These are phyloP conservation scores for Siphlonurus alternatus DNA, from an alignment of 2,888 invertebrate species.

Conservation along the genomic window DNA sequence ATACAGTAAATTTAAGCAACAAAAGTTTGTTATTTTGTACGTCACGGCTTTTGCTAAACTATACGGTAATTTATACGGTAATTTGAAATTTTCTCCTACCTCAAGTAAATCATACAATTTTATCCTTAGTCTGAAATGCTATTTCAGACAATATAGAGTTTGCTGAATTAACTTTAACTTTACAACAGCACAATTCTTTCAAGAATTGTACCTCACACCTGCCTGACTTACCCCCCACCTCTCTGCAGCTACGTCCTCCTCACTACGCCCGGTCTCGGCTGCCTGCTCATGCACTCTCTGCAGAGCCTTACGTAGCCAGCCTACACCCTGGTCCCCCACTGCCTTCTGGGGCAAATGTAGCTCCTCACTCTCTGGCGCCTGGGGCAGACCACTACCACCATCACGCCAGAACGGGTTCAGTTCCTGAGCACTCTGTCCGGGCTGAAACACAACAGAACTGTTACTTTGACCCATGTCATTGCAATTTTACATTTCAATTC, in stretches of 20 bases:
- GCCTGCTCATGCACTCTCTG: slow-evolving; percentile 36
- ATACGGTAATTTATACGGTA: too few relatives aligned
- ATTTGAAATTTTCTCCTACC: too few relatives aligned
- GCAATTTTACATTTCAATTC: neutral
- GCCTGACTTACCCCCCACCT: slow-evolving; percentile 35
- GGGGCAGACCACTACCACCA: slow-evolving; percentile 71
- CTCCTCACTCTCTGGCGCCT: slow-evolving; percentile 14
- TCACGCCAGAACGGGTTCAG: slow-evolving; percentile 87
- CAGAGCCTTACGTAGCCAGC: slow-evolving; percentile 36
- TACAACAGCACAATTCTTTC: too few relatives aligned
- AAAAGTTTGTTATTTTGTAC: neutral
- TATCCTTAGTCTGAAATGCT: too few relatives aligned
- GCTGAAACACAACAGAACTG: slow-evolving; percentile 34
- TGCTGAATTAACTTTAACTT: too few relatives aligned
- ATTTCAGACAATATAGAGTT: too few relatives aligned
- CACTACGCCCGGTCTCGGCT: slow-evolving; percentile 28
- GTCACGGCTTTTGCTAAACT: too few relatives aligned
- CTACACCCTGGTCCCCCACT: slow-evolving; percentile 33
- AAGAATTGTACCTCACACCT: neutral
- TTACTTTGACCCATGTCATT: neutral
- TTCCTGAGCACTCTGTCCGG: slow-evolving; percentile 55
- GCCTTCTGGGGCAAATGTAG: slow-evolving; percentile 12
- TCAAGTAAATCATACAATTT: too few relatives aligned
- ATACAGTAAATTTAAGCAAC: neutral
- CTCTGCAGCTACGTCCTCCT: slow-evolving; percentile 38